Percentiles rank a stretch among this genome's conserved stretches.
Evolutionary conservation across 2,888 invertebrate species (phyloP).

Genomic region (Resseliella maxima): DNA sequence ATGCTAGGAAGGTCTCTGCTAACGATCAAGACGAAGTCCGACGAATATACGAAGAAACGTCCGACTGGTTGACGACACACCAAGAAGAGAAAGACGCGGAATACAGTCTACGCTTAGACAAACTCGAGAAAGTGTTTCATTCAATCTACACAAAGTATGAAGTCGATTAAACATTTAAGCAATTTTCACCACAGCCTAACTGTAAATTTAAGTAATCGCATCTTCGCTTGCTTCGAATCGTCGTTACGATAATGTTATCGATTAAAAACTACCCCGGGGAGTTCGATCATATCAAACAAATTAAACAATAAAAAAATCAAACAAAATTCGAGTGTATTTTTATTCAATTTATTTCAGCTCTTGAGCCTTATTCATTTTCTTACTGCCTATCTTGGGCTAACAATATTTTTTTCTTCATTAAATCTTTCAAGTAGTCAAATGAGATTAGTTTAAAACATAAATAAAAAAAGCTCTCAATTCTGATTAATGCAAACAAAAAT

Average conservation of each 20-base stretch:
- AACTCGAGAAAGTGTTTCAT: background rate
- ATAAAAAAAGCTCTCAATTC: too few species aligned
- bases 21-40: too few species aligned
- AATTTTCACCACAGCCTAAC: background rate
- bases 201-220: background rate
- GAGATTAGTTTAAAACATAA: too few species aligned
- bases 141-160: background rate
- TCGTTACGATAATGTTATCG: background rate
- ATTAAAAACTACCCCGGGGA: too few species aligned
- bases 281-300: slow-evolving; percentile 21
- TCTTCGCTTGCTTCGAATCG: background rate
- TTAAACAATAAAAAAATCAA: background rate
- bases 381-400: background rate
- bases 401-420: too few species aligned
- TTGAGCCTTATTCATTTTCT: background rate
- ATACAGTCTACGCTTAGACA: background rate
- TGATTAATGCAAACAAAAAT: background rate
- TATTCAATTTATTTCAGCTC: background rate
- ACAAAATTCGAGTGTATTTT: background rate
- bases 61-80: too few species aligned
- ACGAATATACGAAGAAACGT: too few species aligned
- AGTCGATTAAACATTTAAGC: slow-evolving; percentile 17
- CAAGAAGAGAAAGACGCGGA: too few species aligned
- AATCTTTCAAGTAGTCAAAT: too few species aligned
- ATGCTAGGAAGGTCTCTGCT: too few species aligned